Percentiles rank a stretch among this genome's conserved stretches.
Conservation (phyloP, 2,888 invertebrate genomes). For the Synanthedon vespiformis region DNA sequence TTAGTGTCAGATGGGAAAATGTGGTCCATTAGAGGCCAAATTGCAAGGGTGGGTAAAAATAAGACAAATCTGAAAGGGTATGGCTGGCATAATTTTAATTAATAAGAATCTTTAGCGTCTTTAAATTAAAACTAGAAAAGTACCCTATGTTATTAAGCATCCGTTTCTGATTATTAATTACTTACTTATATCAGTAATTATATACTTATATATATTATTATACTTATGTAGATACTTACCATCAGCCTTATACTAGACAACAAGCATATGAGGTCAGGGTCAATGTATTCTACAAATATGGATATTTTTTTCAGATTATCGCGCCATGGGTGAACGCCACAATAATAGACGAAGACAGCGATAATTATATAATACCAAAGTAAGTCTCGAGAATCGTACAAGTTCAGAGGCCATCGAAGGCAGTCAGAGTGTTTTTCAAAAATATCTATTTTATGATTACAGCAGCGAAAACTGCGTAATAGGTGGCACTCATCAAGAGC, state of each 20-base stretch:
- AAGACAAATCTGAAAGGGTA: no score
- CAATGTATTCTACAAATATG: neutral
- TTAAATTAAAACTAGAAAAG: no score
- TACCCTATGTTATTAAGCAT: no score
- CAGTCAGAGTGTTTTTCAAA: neutral
- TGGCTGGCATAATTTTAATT: no score
- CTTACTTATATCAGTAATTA: no score
- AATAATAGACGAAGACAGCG: slow-evolving; percentile 71
- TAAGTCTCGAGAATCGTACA: slow-evolving; percentile 42
- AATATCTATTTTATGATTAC: slow-evolving; percentile 10
- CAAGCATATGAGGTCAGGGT: no score
- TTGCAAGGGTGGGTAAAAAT: slow-evolving; percentile 63
- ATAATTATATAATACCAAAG: slow-evolving; percentile 85
- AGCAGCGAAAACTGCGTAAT: slow-evolving; percentile 75
- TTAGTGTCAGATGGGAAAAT: slow-evolving; percentile 74
- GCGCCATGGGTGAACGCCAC: slow-evolving; percentile 76
- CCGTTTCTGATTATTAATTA: no score
- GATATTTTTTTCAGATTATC: slow-evolving; percentile 53
- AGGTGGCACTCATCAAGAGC: slow-evolving; percentile 81
- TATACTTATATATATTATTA: no score
- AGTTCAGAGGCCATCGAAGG: neutral
- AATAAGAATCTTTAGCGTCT: no score
- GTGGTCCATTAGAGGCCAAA: slow-evolving; percentile 81
- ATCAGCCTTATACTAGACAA: no score
- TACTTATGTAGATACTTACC: no score